Conservation (phyloP, 53 echinoderm and acorn worm species). For the Mesocentrotus franciscanus region DNA sequence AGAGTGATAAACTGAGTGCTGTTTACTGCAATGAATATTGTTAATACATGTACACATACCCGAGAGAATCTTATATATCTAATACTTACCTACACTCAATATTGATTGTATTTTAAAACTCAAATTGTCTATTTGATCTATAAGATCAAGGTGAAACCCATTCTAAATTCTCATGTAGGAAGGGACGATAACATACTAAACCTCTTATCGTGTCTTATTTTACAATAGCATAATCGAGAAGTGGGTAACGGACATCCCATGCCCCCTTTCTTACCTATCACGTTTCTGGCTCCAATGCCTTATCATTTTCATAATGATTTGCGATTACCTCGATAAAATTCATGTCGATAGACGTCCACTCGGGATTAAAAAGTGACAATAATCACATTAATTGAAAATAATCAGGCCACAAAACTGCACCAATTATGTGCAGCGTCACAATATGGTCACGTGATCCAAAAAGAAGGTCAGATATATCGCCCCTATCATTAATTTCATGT, state of each 20-base stretch:
- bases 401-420: slow-evolving; percentile 19
- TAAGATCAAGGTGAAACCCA: too few relatives aligned
- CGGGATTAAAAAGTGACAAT: not conserved
- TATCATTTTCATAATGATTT: not conserved
- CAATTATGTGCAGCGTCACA: slow-evolving; percentile 21
- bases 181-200: too few relatives aligned
- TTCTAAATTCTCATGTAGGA: too few relatives aligned
- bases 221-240: not conserved
- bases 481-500: not conserved
- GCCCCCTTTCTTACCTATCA: not conserved
- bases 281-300: not conserved
- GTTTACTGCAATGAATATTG: not conserved
- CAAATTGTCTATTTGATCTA: too few relatives aligned
- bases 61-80: not conserved
- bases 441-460: not conserved
- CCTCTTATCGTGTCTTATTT: not conserved
- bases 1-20: not conserved
- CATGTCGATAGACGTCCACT: not conserved
- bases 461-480: slow-evolving; percentile 29
- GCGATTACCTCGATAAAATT: not conserved
- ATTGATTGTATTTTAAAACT: too few relatives aligned
- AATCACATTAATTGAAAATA: slow-evolving; percentile 41
- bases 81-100: not conserved
- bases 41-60: not conserved
- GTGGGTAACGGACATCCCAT: not conserved